Base-by-base conservation (phyloP, 2,888 invertebrate genomes). In the Cephalotes varians region DNA sequence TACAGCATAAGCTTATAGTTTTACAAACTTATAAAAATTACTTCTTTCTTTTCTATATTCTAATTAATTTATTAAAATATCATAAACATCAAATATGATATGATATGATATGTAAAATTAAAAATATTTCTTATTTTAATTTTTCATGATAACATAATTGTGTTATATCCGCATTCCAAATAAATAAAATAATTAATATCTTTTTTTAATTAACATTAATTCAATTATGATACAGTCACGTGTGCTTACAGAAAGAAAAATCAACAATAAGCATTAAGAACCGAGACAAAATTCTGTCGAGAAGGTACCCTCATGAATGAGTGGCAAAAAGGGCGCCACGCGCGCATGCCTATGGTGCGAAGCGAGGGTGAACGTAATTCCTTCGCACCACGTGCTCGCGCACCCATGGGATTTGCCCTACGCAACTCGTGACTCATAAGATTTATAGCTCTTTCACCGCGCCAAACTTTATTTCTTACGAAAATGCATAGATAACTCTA, bases 311-410 rank as follows among this genome's bases (percentile, higher is more conserved):
- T 85, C 84, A 90, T 92, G 92, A 92, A 92, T 92, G 92, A 84
- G 87, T 69, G 79, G 69, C 69, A 64, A 62, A 81, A 73, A 67
- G 64, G 54, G 34, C 71, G 60, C 49, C 56, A 65, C 74, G 71
- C 69, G 87, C 90, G 87, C 90, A 90, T 88, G 88, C 90, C 84
- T 87, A 81, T 83, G n/a, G 72, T 81, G 85, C 80, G 85, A 80
- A 82, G 85, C 73, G 86, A 83, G 84, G 88, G 82, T 77, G 88
- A 80, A 80, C 76, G 93, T 92, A 93, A 93, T 93, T 93, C 92
- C 93, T 91, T 88, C 82, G 91, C 91, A 93, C 91, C 93, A 93
- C 93, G 93, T 93, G 93, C 92, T 88, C 83, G 86, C 89, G 82
- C 90, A 91, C 90, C 91, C 91, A 91, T 86, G 88, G 90, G 91